A percentile compares a stretch with the other conserved stretches of the same genome.
phyloP scores from a whole-genome alignment of 2,113 vertebrate species.

The Tyto alba region DNA sequence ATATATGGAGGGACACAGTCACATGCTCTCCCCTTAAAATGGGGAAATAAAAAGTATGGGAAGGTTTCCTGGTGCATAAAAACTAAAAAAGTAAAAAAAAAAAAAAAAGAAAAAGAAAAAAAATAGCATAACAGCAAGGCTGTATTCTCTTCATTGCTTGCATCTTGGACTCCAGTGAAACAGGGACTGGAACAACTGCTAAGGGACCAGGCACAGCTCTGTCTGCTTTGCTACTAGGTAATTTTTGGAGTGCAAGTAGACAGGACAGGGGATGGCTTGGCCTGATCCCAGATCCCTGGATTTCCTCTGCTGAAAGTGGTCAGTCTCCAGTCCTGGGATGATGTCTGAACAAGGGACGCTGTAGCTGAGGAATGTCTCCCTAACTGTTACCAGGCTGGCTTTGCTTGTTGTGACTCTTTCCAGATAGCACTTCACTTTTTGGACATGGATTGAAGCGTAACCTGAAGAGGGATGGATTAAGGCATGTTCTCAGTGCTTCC shows the following conservation, averaged over 20 bases:
- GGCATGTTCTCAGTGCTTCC: background rate
- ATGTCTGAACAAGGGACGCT: background rate
- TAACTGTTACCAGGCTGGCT: background rate
- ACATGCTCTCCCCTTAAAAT: background rate
- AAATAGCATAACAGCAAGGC: background rate
- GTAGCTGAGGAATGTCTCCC: background rate
- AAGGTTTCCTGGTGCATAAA: background rate
- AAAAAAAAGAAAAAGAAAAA: accelerated
- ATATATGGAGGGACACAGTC: background rate
- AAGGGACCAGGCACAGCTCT: background rate
- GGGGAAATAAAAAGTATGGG: background rate
- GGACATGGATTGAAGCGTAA: background rate
- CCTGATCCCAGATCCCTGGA: background rate
- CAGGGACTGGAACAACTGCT: background rate
- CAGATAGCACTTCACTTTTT: background rate
- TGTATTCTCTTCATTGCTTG: background rate
- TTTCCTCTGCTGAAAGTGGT: background rate
- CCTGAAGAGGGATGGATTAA: background rate
- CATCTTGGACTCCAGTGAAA: background rate
- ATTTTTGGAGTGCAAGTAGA: background rate
- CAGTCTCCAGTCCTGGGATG: background rate
- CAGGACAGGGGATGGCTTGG: background rate
- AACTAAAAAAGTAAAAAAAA: background rate
- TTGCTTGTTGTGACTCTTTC: background rate
- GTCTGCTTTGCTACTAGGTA: background rate